Conservation (phyloP, 2,797 vertebrate species). For the Enteromius trimaculatus region DNA sequence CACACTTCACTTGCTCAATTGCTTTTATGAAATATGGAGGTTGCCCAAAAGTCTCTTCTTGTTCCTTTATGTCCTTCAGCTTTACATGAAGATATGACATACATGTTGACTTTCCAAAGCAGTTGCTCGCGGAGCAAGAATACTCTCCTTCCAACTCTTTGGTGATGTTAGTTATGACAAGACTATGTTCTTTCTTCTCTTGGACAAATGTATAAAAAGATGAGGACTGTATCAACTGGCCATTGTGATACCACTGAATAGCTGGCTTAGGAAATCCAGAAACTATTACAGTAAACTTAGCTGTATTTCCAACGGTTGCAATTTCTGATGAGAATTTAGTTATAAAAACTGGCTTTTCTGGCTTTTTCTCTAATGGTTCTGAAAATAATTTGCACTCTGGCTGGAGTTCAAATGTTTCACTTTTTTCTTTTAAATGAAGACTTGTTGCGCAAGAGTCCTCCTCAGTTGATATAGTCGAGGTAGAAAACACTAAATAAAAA, state of each 20-base stretch:
- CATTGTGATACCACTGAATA: slow-evolving; percentile 87
- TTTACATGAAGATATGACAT: slow-evolving; percentile 81
- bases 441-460: slow-evolving; percentile 80
- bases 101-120: slow-evolving; percentile 78
- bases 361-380: slow-evolving; percentile 75
- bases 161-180: slow-evolving; percentile 80
- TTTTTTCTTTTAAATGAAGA: slow-evolving; percentile 76
- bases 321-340: slow-evolving; percentile 78
- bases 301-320: slow-evolving; percentile 78
- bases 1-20: slow-evolving; percentile 69
- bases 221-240: slow-evolving; percentile 72
- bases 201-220: slow-evolving; percentile 77
- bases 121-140: slow-evolving; percentile 82
- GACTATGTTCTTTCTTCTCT: slow-evolving; percentile 80
- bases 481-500: slow-evolving; percentile 86
- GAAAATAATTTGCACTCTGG: slow-evolving; percentile 82
- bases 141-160: slow-evolving; percentile 85
- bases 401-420: slow-evolving; percentile 87
- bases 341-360: slow-evolving; percentile 85
- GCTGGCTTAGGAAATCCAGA: slow-evolving; percentile 82
- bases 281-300: slow-evolving; percentile 81
- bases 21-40: slow-evolving; percentile 79
- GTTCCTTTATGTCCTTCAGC: slow-evolving; percentile 61
- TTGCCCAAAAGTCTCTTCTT: slow-evolving; percentile 60
- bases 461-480: slow-evolving; percentile 78